Conservation (phyloP, 2,113 vertebrate species). For the Alaudala cheleensis region DNA sequence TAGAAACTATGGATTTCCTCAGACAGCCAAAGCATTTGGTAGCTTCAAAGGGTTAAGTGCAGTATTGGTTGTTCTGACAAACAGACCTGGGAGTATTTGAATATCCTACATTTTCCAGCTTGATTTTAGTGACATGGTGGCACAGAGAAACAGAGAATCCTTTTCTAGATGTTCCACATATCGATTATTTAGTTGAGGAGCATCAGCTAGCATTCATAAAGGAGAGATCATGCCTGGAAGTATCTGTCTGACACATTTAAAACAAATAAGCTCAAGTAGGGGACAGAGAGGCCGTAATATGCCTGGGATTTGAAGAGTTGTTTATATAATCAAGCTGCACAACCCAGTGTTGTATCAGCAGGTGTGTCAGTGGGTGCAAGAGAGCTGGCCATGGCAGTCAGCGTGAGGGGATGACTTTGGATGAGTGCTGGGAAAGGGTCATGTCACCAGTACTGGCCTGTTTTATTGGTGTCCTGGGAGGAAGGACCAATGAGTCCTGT, state of each 20-base stretch:
- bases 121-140: not conserved
- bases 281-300: not conserved
- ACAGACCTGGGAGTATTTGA: not conserved
- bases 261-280: not conserved
- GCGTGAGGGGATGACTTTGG: fast-evolving
- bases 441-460: not conserved
- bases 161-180: not conserved
- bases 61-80: not conserved
- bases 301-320: not conserved
- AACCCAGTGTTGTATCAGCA: not conserved
- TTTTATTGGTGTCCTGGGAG: not conserved
- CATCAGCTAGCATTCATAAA: not conserved
- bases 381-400: not conserved
- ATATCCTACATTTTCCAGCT: not conserved
- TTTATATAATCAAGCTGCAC: not conserved
- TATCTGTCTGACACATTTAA: not conserved
- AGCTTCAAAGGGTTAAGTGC: not conserved
- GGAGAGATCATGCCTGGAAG: not conserved
- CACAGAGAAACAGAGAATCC: not conserved
- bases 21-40: not conserved
- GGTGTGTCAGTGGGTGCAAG: not conserved
- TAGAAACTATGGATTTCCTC: not conserved
- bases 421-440: not conserved
- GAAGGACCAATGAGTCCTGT: not conserved
- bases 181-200: not conserved